Evolutionary conservation across 2,888 invertebrate species (phyloP), one percentile per base, ranked within the genome.

Genomic region (Leuctra nigra): DNA sequence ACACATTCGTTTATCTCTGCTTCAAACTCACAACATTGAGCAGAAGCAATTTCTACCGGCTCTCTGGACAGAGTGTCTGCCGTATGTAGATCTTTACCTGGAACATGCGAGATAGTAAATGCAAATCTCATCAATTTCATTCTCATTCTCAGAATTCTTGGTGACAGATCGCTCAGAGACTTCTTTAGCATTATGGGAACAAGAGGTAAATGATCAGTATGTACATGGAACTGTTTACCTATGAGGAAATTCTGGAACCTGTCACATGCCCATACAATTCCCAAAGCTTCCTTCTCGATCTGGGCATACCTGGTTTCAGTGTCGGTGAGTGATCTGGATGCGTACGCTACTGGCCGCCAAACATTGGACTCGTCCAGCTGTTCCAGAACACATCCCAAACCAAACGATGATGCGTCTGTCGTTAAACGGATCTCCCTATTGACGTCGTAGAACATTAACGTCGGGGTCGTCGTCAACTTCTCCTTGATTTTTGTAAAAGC

Each of bases 231-330:
- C 13, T n/a, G n/a, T n/a, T n/a, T n/a, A n/a, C n/a, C n/a, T n/a
- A n/a, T n/a, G n/a, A n/a, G n/a, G n/a, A n/a, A n/a, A n/a, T n/a
- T n/a, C n/a, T 71, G 66, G 61, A 74, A 75, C 54, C 66, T 64
- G 53, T 69, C 67, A 7, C 72, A 65, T 2, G 68, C 70, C 63
- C 66, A 74, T 13, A 73, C 65, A 4, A 73, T 59, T 9, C 67
- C 67, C 13, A 72, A 63, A 22, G 69, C 4, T 23, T 46, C 46
- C 23, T 23, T 46, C 23, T 46, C 46, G n/a, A 23, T 23, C 23
- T 20, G 20, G 11, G 64, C 73, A 61, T 69, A 69, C 70, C 64
- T 67, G 64, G 61, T 64, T 56, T 75, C 68, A 48, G 71, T 70
- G 9, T 62, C 67, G 29, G 65, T 65, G 53, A 69, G 64, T 57